Evolutionary conservation across 2,797 vertebrate species (phyloP).

Genomic region (Psittacula echo): DNA sequence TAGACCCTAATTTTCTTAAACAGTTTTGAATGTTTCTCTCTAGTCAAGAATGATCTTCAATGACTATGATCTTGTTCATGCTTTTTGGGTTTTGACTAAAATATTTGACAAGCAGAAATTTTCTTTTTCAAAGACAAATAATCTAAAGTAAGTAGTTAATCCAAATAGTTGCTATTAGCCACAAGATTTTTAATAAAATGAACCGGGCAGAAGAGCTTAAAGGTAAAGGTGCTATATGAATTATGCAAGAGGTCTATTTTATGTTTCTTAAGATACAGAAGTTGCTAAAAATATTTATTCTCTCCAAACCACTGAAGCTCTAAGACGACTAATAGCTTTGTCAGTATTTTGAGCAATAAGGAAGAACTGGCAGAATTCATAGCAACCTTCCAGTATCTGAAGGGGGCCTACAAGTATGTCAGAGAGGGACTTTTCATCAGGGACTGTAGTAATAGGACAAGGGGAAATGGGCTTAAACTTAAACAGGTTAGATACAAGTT

Average conservation of each 20-base stretch:
- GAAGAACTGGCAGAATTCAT: background rate
- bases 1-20: background rate
- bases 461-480: background rate
- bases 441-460: background rate
- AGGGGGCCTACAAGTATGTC: background rate
- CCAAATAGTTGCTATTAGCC: background rate
- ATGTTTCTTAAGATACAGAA: background rate
- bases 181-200: background rate
- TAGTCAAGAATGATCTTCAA: background rate
- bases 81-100: background rate
- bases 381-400: background rate
- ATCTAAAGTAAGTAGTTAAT: background rate
- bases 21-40: background rate
- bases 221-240: background rate
- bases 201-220: background rate
- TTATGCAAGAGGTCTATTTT: rapidly evolving
- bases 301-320: background rate
- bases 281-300: background rate
- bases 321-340: background rate
- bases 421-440: background rate
- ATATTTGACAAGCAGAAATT: background rate
- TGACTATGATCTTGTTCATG: background rate
- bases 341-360: background rate
- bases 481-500: background rate
- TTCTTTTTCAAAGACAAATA: background rate